Evolutionary conservation across 2,797 vertebrate species (phyloP).

Genomic region (Xyrichtys novacula): DNA sequence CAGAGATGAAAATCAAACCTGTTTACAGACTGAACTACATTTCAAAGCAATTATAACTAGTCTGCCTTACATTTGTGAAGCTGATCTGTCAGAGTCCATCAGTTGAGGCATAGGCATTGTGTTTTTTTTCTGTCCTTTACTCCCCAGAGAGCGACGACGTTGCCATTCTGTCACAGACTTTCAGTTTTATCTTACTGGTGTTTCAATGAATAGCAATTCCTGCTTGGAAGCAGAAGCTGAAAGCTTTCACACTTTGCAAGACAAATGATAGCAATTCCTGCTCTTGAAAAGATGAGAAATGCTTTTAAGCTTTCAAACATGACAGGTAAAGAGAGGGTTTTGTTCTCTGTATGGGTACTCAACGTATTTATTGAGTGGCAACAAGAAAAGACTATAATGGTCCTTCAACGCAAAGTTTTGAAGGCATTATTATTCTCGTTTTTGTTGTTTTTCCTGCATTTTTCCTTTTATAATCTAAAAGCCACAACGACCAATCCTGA

Average conservation of each 20-base stretch:
- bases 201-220: constrained; percentile 48
- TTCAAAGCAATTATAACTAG: not conserved
- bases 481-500: constrained; percentile 22
- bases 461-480: constrained; percentile 30
- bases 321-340: constrained; percentile 74
- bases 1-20: not conserved
- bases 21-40: not conserved
- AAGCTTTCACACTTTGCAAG: constrained; percentile 68
- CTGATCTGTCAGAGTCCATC: constrained; percentile 1
- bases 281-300: constrained; percentile 61
- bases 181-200: constrained; percentile 29
- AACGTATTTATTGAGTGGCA: constrained; percentile 55
- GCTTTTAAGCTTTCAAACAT: constrained; percentile 76
- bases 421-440: not conserved
- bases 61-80: not conserved
- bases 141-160: constrained; percentile 9
- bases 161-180: constrained; percentile 19
- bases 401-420: constrained; percentile 57
- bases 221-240: constrained; percentile 41
- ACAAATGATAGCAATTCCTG: constrained; percentile 68
- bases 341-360: constrained; percentile 47
- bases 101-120: not conserved
- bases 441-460: constrained; percentile 14
- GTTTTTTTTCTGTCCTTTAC: not conserved
- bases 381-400: constrained; percentile 48